Evolutionary conservation across 2,797 vertebrate species (phyloP).

Genomic region (Microctenopoma stevenorrisi): DNA sequence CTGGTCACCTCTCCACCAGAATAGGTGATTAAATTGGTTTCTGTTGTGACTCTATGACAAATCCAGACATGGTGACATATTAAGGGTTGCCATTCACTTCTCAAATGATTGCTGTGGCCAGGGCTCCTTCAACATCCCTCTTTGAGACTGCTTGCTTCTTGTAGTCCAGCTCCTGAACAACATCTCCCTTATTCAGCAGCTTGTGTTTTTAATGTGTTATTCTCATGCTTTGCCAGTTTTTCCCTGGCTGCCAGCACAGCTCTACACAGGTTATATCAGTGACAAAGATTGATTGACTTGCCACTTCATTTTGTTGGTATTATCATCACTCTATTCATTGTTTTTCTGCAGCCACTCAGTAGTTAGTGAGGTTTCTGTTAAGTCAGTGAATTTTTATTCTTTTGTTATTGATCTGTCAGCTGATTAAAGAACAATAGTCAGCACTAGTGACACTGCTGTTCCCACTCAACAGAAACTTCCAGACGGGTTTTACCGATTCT

Average conservation of each 20-base stretch:
- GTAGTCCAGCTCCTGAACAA: neutral
- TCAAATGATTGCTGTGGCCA: slow-evolving; percentile 1
- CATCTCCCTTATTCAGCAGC: neutral
- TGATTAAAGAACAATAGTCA: too few species aligned
- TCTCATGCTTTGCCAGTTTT: slow-evolving; percentile 4
- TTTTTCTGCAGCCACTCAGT: neutral
- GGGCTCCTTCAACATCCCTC: slow-evolving; percentile 4
- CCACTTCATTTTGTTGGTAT: neutral
- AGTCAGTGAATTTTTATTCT: too few species aligned
- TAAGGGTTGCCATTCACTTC: neutral
- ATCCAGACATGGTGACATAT: neutral
- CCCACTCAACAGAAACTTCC: too few species aligned
- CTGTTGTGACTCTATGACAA: neutral
- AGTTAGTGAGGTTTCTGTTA: too few species aligned
- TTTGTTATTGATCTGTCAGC: too few species aligned
- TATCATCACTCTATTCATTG: neutral
- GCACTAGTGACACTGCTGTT: too few species aligned
- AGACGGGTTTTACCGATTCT: too few species aligned
- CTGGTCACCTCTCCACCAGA: slow-evolving; percentile 1
- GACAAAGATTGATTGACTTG: neutral
- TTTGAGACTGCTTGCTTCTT: neutral
- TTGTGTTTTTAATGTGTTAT: neutral
- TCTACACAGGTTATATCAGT: neutral
- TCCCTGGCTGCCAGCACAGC: neutral
- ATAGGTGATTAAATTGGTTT: slow-evolving; percentile 17